Evolutionary conservation across 2,888 invertebrate genomes (phyloP).

Genomic region (Scaptodrosophila latifasciaeformis): DNA sequence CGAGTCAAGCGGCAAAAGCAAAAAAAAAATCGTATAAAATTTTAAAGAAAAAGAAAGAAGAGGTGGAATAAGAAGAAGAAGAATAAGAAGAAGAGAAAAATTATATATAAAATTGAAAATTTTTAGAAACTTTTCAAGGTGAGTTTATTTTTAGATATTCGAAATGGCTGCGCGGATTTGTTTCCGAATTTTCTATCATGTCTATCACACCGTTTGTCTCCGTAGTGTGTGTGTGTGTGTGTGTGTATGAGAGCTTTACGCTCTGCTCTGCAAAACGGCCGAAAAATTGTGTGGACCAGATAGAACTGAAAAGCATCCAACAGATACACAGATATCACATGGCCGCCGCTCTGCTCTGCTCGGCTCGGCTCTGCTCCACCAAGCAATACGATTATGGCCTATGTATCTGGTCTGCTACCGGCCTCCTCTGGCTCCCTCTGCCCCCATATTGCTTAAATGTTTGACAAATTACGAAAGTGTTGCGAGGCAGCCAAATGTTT

Average conservation of each 20-base stretch:
- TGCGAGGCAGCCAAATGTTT: too few species aligned
- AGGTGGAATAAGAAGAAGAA: background rate
- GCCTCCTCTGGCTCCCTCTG: too few species aligned
- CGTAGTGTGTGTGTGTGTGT: constrained; percentile 27
- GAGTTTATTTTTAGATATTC: constrained; percentile 75
- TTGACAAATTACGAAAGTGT: constrained; percentile 50
- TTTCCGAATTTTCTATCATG: constrained; percentile 41
- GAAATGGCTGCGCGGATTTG: constrained; percentile 70
- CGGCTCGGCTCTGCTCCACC: too few species aligned
- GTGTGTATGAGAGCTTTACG: too few species aligned
- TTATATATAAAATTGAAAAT: constrained; percentile 39
- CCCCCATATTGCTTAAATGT: too few species aligned
- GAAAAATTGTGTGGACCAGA: constrained; percentile 12
- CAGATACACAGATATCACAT: constrained; percentile 24
- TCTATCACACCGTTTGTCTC: too few species aligned
- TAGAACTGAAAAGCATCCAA: constrained; percentile 40
- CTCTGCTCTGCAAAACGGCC: constrained; percentile 14
- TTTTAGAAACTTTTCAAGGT: constrained; percentile 75
- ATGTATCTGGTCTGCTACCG: too few species aligned
- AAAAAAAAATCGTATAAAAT: background rate
- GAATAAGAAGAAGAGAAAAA: background rate
- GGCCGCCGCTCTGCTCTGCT: too few species aligned
- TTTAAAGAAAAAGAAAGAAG: too few species aligned
- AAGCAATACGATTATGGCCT: too few species aligned
- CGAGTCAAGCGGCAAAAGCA: too few species aligned